Evolutionary conservation across 2,797 vertebrate genomes (phyloP).

Genomic region (Siniperca undulata): DNA sequence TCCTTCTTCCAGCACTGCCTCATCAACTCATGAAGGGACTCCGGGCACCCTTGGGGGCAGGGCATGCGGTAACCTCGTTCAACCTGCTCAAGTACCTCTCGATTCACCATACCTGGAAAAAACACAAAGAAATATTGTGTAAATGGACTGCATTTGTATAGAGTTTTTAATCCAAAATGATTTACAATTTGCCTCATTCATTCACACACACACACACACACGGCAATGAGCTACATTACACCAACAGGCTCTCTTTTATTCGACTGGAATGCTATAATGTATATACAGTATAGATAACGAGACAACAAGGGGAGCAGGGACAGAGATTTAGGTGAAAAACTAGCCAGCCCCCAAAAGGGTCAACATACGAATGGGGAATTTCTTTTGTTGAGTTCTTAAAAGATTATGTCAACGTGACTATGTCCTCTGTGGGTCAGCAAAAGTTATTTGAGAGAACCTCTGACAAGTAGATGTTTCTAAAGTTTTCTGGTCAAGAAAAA

Average conservation of each 20-base stretch:
- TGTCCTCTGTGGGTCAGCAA: neutral
- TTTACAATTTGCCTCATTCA: neutral
- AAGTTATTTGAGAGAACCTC: neutral
- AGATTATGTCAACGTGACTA: too few relatives aligned
- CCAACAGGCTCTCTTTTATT: neutral
- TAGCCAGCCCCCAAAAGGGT: neutral
- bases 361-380: neutral
- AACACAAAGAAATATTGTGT: neutral
- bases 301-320: neutral
- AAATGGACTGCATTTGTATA: neutral
- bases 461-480: neutral
- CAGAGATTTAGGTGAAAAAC: neutral
- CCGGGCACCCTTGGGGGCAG: constrained; percentile 95
- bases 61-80: constrained; percentile 97
- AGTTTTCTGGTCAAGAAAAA: constrained; percentile 19
- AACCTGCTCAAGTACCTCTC: constrained; percentile 98
- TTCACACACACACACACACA: neutral
- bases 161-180: neutral
- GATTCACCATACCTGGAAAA: constrained; percentile 94
- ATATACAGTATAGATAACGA: neutral
- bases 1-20: constrained; percentile 98
- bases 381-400: neutral
- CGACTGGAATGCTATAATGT: neutral
- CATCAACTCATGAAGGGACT: constrained; percentile 98
- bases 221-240: neutral